These are phyloP conservation scores for Drosophila tanythrix DNA, from an alignment of 2,888 invertebrate genomes.

Conservation along the genomic window DNA sequence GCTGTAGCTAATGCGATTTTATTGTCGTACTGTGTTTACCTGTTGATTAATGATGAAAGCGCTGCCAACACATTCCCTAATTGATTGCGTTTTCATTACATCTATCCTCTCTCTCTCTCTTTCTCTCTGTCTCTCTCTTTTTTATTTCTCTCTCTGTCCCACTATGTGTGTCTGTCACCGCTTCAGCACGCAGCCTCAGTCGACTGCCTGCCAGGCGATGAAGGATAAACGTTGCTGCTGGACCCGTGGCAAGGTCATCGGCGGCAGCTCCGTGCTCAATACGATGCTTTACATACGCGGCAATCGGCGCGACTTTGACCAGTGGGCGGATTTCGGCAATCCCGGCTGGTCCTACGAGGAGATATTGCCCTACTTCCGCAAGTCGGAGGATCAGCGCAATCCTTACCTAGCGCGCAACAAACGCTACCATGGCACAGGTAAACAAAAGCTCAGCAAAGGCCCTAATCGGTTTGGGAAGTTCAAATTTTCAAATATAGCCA, in stretches of 20 bases:
- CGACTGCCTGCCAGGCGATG: conserved; percentile 94
- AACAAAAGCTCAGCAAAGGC: conserved; percentile 2
- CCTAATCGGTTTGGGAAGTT: background rate
- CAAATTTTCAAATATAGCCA: no score
- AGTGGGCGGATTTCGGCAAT: conserved; percentile 94
- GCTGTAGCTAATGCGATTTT: conserved; percentile 59
- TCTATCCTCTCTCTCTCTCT: background rate
- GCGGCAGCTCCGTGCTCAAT: conserved; percentile 94
- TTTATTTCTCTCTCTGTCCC: background rate
- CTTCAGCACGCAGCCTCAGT: conserved; percentile 92
- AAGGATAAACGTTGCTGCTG: conserved; percentile 93
- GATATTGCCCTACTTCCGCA: conserved; percentile 92
- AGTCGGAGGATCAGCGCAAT: conserved; percentile 94
- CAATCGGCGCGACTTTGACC: conserved; percentile 93
- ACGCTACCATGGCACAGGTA: conserved; percentile 90
- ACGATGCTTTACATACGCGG: conserved; percentile 97
- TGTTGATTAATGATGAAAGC: conserved; percentile 64
- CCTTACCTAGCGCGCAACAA: conserved; percentile 92
- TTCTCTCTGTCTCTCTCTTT: background rate
- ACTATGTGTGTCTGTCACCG: background rate
- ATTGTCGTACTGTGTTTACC: conserved; percentile 68
- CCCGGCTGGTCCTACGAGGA: conserved; percentile 95
- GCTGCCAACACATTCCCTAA: conserved; percentile 56
- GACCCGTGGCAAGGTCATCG: conserved; percentile 95
- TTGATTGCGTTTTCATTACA: conserved; percentile 49